Evolutionary conservation across 2,797 vertebrate species (phyloP), one percentile per base, ranked within the genome.

Genomic region (Sciurus vulgaris): DNA sequence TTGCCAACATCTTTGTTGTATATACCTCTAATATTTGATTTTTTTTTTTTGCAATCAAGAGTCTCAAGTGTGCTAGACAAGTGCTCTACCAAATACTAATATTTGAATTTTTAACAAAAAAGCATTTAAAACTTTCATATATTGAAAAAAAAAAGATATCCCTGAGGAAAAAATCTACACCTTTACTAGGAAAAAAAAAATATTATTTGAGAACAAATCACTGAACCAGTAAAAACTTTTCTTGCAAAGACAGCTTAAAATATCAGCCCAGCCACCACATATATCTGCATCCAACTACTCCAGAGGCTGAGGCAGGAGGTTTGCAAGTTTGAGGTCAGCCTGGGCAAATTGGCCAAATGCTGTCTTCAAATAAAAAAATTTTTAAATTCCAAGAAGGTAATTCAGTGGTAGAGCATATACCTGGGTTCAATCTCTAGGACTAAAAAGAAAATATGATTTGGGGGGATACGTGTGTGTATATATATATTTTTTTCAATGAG

Each of bases 81-180:
- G 30, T 67, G 63, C 14, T 67, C 13, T n/a, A 67, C 13, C 14
- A 67, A 6, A n/a, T 12, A 67, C 61, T 72, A 77, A 65, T n/a
- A n/a, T 83, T 91, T 73, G 33, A 65, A 70, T 65, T 77, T 91
- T 93, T 95, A 86, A 38, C 65, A 56, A 61, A 91, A 93, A 35
- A 92, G 38, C 18, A 77, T 44, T 73, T 88, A 41, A 35, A 87
- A 70, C 51, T 86, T 86, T 54, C 67, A 82, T 78, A 59, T 56
- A 83, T 33, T n/a, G n/a, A n/a, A 69, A 15, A 73, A 79, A 85
- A 93, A 78, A 30, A 67, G 41, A 81, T 77, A 74, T 86, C 67
- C 17, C 11, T 90, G 74, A 33, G 51, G 6, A 82, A 78, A 70
- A 91, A 30, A 28, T 28, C 63, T 54, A 76, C 0, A 7, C 28